These are phyloP conservation scores for Bombylius major DNA, from an alignment of 2,888 invertebrate genomes.

Conservation along the genomic window DNA sequence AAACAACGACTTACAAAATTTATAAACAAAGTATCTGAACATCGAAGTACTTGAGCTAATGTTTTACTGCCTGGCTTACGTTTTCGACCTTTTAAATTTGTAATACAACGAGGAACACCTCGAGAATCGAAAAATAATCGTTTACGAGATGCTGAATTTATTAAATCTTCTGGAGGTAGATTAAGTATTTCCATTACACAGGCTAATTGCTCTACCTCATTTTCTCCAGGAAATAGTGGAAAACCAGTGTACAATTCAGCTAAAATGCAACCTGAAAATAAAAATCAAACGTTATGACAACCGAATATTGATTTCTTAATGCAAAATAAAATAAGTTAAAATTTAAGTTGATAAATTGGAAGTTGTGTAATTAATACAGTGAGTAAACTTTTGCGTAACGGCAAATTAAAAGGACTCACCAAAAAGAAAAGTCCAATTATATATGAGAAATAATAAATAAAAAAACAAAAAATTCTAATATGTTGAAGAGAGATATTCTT, in stretches of 20 bases:
- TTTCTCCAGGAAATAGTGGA: conserved; percentile 92
- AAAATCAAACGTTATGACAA: too few relatives aligned
- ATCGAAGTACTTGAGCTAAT: conserved; percentile 66
- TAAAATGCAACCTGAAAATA: conserved; percentile 68
- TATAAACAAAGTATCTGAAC: conserved; percentile 77
- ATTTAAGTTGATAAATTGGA: too few relatives aligned
- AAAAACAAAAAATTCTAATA: too few relatives aligned
- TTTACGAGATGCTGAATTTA: conserved; percentile 72
- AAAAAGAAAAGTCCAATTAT: too few relatives aligned
- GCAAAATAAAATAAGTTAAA: too few relatives aligned
- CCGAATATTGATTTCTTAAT: too few relatives aligned
- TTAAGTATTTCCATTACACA: conserved; percentile 95
- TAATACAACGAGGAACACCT: conserved; percentile 79
- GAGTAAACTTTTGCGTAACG: too few relatives aligned
- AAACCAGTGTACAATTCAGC: conserved; percentile 93
- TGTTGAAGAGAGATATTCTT: too few relatives aligned
- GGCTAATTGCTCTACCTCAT: conserved; percentile 91
- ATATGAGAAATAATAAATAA: too few relatives aligned
- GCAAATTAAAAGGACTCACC: too few relatives aligned
- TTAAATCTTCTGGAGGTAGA: conserved; percentile 74
- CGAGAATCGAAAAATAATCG: conserved; percentile 79
- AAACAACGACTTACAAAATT: conserved; percentile 84
- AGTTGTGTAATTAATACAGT: too few relatives aligned
- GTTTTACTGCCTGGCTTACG: conserved; percentile 76
- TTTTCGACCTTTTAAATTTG: conserved; percentile 88